Evolutionary conservation across 2,888 invertebrate genomes (phyloP).

Genomic region (Platycheirus rosarum): DNA sequence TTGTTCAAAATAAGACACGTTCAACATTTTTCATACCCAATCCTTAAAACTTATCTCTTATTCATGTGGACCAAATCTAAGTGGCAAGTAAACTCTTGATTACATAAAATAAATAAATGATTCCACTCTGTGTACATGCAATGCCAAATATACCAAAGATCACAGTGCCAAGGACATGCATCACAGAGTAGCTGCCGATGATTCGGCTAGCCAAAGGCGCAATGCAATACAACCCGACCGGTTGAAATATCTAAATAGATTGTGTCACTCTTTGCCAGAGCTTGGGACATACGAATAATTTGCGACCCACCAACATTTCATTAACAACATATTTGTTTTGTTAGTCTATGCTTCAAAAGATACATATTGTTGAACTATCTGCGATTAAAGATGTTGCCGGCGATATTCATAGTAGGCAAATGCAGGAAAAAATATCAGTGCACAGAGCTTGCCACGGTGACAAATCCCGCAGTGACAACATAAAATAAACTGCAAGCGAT

Average conservation of each 20-base stretch:
- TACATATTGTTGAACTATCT: slow-evolving; percentile 31
- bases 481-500: slow-evolving; percentile 47
- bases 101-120: slow-evolving; percentile 20
- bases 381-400: slow-evolving; percentile 45
- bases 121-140: slow-evolving; percentile 24
- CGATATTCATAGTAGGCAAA: slow-evolving; percentile 28
- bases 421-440: slow-evolving; percentile 41
- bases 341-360: slow-evolving; percentile 11
- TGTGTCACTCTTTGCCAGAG: slow-evolving; percentile 31
- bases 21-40: background rate
- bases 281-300: slow-evolving; percentile 63
- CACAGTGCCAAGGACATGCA: slow-evolving; percentile 69
- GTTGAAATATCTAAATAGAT: slow-evolving; percentile 56
- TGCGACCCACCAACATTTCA: slow-evolving; percentile 60
- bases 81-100: slow-evolving; percentile 4
- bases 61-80: slow-evolving; percentile 29
- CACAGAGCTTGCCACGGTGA: slow-evolving; percentile 36
- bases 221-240: slow-evolving; percentile 50
- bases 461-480: slow-evolving; percentile 64
- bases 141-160: slow-evolving; percentile 47
- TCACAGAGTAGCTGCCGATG: slow-evolving; percentile 16
- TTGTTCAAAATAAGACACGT: slow-evolving; percentile 4
- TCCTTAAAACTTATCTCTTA: slow-evolving; percentile 19
- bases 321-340: slow-evolving; percentile 69
- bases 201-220: slow-evolving; percentile 47